Evolutionary conservation across 2,113 vertebrate species (phyloP).

Genomic region (Pseudorasbora parva): DNA sequence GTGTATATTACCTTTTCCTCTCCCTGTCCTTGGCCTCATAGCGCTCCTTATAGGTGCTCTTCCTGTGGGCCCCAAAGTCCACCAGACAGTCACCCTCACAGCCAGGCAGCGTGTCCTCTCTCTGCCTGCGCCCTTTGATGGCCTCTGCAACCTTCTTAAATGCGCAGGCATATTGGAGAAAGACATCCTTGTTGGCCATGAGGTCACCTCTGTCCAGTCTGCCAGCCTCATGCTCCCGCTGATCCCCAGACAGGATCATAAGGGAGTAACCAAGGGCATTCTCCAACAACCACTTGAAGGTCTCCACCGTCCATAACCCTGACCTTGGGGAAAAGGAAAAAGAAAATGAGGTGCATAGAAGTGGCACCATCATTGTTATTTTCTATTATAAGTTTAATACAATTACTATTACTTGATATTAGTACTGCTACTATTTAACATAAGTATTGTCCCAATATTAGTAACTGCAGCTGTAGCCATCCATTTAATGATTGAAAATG

Average conservation of each 20-base stretch:
- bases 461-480: not conserved
- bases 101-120: not conserved
- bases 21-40: not conserved
- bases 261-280: not conserved
- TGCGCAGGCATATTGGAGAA: not conserved
- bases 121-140: constrained; percentile 1
- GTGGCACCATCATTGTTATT: not conserved
- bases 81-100: constrained; percentile 15
- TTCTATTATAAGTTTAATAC: no score
- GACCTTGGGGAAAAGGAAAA: no score
- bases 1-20: not conserved
- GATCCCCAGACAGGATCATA: not conserved
- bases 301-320: no score
- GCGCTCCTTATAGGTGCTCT: not conserved
- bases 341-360: not conserved
- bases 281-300: not conserved
- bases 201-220: not conserved
- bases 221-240: not conserved
- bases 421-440: not conserved
- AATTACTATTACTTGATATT: no score
- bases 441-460: not conserved
- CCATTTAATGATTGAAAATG: not conserved
- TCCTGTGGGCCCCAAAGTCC: not conserved
- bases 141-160: not conserved
- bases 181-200: not conserved